Percentiles rank a stretch among this genome's conserved stretches.
These are phyloP conservation scores for Archips xylosteana DNA, from an alignment of 2,888 invertebrate species.

Conservation along the genomic window DNA sequence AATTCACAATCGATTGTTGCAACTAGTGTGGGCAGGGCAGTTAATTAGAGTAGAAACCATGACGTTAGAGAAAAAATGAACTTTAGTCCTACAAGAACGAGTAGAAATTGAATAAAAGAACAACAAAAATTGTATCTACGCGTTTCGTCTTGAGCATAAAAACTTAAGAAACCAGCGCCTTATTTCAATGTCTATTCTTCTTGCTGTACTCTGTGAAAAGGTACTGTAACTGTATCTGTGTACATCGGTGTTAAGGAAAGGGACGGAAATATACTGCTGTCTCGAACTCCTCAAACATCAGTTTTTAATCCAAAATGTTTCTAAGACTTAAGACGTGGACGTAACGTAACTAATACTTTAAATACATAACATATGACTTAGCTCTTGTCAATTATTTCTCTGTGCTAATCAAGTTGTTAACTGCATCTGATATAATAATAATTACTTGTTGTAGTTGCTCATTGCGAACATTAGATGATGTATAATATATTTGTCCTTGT, in stretches of 20 bases:
- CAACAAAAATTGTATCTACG: too few species aligned
- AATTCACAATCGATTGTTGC: background rate
- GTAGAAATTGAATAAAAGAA: too few species aligned
- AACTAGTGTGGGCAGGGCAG: background rate
- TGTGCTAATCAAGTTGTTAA: constrained; percentile 70
- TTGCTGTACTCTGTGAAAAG: too few species aligned
- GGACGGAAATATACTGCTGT: too few species aligned
- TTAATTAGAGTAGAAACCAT: background rate
- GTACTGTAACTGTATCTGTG: too few species aligned
- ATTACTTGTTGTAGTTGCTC: constrained; percentile 80
- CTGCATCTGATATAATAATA: constrained; percentile 62
- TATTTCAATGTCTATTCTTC: too few species aligned
- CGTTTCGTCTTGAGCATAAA: too few species aligned
- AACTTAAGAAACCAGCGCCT: too few species aligned
- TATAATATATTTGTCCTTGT: constrained; percentile 82
- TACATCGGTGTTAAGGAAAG: background rate
- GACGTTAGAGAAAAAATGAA: background rate
- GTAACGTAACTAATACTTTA: constrained; percentile 27
- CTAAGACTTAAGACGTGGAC: constrained; percentile 40
- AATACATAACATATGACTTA: constrained; percentile 43
- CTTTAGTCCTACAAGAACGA: background rate
- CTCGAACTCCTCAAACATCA: background rate
- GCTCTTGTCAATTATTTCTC: constrained; percentile 73
- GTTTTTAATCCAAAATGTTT: constrained; percentile 3
- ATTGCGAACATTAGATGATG: constrained; percentile 79